Base-by-base conservation (phyloP, 2,888 invertebrate genomes). In the Octodonta nipae region DNA sequence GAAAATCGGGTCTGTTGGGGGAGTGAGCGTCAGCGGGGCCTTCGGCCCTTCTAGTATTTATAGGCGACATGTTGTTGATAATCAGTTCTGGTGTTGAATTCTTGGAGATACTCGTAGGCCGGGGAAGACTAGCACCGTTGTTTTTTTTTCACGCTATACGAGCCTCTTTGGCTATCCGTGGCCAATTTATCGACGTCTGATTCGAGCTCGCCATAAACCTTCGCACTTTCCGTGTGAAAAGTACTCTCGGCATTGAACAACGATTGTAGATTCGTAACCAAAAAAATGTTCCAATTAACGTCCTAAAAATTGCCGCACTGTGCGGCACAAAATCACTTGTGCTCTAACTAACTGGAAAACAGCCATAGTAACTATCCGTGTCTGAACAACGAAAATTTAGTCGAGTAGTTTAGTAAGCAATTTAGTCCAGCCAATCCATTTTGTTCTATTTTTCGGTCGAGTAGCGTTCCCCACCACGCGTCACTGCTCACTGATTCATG, bases 251-350 rank as follows among this genome's bases (percentile, higher is more conserved):
- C 81, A 42, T 84, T 78, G 66, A 93, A 96, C 27, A 95, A 70
- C 14, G 87, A 86, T 64, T 92, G 89, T 58, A 95, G 73, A 65
- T 89, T 88, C 64, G 87, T 86, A 43, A 92, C 91, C 64, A 91
- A 78, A 71, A 95, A 93, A 33, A 89, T 73, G 45, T 93, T 86
- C 52, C 95, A n/a, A n/a, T n/a, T n/a, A n/a, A n/a, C n/a, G n/a
- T n/a, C n/a, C n/a, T n/a, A n/a, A n/a, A n/a, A n/a, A n/a, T n/a
- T n/a, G n/a, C n/a, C n/a, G n/a, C n/a, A n/a, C n/a, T n/a, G n/a
- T n/a, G n/a, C n/a, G n/a, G n/a, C n/a, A n/a, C n/a, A n/a, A n/a
- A n/a, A n/a, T n/a, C n/a, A n/a, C n/a, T n/a, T n/a, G n/a, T n/a
- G n/a, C n/a, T n/a, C n/a, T n/a, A n/a, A n/a, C n/a, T n/a, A n/a